Conservation (phyloP, 2,113 vertebrate species). For the Leucosticte australis region DNA sequence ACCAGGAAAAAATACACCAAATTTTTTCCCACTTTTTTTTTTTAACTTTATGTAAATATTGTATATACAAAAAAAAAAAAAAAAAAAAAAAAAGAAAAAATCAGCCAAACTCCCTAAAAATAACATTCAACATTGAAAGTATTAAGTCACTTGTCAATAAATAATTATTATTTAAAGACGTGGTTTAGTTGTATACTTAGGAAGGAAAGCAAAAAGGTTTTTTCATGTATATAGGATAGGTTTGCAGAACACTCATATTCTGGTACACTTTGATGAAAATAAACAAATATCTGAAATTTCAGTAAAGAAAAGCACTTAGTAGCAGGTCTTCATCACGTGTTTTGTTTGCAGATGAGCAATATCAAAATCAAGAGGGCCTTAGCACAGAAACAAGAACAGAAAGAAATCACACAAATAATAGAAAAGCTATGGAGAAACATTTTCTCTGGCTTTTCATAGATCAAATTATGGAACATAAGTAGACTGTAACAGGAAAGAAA, state of each 20-base stretch:
- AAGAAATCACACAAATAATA: not conserved
- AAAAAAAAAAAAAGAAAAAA: not conserved
- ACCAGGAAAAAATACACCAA: not conserved
- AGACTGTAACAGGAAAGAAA: not conserved
- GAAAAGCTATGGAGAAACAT: not conserved
- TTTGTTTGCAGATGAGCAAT: not conserved
- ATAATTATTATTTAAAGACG: not conserved
- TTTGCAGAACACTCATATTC: not conserved
- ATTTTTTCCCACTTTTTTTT: not conserved
- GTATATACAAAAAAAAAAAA: no score
- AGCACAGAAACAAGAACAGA: not conserved
- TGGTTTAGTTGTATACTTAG: not conserved
- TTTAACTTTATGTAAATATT: not conserved
- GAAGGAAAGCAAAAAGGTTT: not conserved
- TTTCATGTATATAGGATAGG: not conserved
- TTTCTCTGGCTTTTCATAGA: not conserved
- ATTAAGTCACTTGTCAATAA: not conserved
- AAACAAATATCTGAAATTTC: not conserved
- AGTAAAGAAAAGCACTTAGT: not conserved
- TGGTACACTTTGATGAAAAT: not conserved
- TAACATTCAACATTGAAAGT: not conserved
- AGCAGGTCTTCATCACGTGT: not conserved
- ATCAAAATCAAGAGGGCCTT: not conserved
- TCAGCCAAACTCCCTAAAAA: not conserved
- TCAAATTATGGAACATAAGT: not conserved